Evolutionary conservation across 2,113 vertebrate species (phyloP), one percentile per base, ranked within the genome.

Genomic region (Megalops atlanticus): DNA sequence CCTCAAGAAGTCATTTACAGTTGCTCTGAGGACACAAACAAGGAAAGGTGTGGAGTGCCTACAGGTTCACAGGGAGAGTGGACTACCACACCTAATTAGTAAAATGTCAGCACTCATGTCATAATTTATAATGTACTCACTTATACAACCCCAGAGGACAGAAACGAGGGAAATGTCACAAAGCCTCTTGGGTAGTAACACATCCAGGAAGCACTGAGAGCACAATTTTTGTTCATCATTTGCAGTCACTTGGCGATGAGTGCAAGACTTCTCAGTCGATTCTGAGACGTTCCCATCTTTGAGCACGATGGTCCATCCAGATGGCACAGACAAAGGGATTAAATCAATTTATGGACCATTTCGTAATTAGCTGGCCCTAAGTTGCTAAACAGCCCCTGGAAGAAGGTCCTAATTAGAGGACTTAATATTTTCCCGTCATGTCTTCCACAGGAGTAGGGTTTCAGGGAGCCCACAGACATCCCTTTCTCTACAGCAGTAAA

Each of bases 311-410:
- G 80, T 68, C 33, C 64, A 78, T 83, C 77, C 91, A 91, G 86
- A 91, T 90, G 88, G 89, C n/a, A 52, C 71, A 64, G 72, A 85
- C 36, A n/a, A 3, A 2, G 54, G 86, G 89, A 91, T 90, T 89
- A 91, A 78, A 91, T 89, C 77, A 85, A 84, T 88, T 84, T 75
- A 88, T 87, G 77, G 40, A 77, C 81, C 80, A 70, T 84, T 86
- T 81, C 86, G 77, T 89, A 88, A 89, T 76, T 82, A 85, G 80
- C 85, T 77, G 76, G 68, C 71, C 79, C 74, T 81, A 79, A 85
- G 81, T 69, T 77, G 82, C 77, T 84, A 85, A 11, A 74, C 64
- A 24, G 47, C 41, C 77, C 76, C 40, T 49, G 0, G 68, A 68
- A 78, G 74, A 64, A 64, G 82, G 79, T 43, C 49, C 54, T 76